These are phyloP conservation scores for Periophthalmus magnuspinnatus DNA, from an alignment of 2,797 vertebrate genomes.

Conservation along the genomic window DNA sequence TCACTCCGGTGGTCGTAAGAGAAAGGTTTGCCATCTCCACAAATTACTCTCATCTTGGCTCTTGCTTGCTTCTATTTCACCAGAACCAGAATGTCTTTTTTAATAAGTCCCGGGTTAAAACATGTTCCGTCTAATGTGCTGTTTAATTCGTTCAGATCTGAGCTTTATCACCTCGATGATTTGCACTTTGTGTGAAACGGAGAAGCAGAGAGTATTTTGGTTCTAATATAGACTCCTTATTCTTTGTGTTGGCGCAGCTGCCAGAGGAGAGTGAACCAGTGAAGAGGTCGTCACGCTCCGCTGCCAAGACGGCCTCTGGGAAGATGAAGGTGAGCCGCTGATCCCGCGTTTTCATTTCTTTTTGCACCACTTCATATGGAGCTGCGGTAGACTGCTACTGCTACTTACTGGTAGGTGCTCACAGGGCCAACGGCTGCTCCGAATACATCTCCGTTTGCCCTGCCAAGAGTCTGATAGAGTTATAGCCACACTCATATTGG, in stretches of 20 bases:
- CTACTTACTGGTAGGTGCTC: conserved; percentile 10
- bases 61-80: conserved; percentile 27
- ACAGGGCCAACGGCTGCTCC: conserved; percentile 17
- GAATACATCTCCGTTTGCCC: conserved; percentile 18
- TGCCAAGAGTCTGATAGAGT: conserved; percentile 2
- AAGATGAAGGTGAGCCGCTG: conserved; percentile 77
- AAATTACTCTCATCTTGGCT: conserved; percentile 23
- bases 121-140: conserved; percentile 47
- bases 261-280: conserved; percentile 53
- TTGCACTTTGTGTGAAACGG: conserved; percentile 10
- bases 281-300: conserved; percentile 71
- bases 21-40: conserved; percentile 57
- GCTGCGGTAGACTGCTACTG: conserved; percentile 18
- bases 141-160: conserved; percentile 54
- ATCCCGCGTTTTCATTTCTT: conserved; percentile 46
- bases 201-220: conserved; percentile 3
- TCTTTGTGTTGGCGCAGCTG: conserved; percentile 57
- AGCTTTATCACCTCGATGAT: conserved; percentile 33
- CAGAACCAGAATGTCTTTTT: conserved; percentile 16
- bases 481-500: neutral
- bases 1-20: conserved; percentile 46
- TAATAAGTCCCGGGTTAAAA: conserved; percentile 49
- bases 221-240: conserved; percentile 38
- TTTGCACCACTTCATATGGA: conserved; percentile 31
- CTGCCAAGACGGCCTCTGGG: conserved; percentile 68